Percentiles rank a stretch among this genome's conserved stretches.
Evolutionary conservation across 2,113 vertebrate species (phyloP).

Genomic region (Macquaria australasica): DNA sequence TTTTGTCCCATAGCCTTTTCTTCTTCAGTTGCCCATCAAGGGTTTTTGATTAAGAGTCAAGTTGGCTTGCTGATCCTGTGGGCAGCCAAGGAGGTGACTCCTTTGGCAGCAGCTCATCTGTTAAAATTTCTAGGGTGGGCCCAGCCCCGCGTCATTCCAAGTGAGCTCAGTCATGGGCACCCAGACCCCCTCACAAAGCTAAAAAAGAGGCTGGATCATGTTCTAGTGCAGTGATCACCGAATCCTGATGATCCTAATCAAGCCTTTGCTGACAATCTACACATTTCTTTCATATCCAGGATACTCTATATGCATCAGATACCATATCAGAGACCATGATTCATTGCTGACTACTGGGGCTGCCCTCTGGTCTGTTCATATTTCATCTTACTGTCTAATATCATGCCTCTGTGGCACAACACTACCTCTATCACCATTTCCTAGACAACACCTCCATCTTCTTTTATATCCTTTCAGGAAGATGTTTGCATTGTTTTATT

Average conservation of each 20-base stretch:
- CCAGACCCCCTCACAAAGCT: constrained; percentile 53
- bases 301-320: constrained; percentile 68
- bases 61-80: constrained; percentile 39
- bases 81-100: constrained; percentile 59
- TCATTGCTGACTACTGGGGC: constrained; percentile 58
- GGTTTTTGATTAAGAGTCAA: constrained; percentile 48
- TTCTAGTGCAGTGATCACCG: constrained; percentile 17
- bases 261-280: constrained; percentile 27
- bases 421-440: constrained; percentile 69
- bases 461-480: constrained; percentile 78
- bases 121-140: constrained; percentile 66
- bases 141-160: constrained; percentile 60
- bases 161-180: constrained; percentile 67
- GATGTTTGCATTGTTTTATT: constrained; percentile 83
- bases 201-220: constrained; percentile 26
- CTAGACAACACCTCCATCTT: constrained; percentile 77
- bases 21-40: constrained; percentile 54
- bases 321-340: constrained; percentile 61
- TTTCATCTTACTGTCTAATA: constrained; percentile 74
- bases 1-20: constrained; percentile 22
- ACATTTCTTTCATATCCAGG: constrained; percentile 53
- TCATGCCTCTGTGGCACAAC: constrained; percentile 39
- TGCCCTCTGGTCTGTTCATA: constrained; percentile 59
- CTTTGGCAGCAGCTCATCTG: constrained; percentile 76
- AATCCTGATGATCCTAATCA: constrained; percentile 47